Evolutionary conservation across 2,888 invertebrate species (phyloP), one percentile per base, ranked within the genome.

Genomic region (Eubasilissa splendida): DNA sequence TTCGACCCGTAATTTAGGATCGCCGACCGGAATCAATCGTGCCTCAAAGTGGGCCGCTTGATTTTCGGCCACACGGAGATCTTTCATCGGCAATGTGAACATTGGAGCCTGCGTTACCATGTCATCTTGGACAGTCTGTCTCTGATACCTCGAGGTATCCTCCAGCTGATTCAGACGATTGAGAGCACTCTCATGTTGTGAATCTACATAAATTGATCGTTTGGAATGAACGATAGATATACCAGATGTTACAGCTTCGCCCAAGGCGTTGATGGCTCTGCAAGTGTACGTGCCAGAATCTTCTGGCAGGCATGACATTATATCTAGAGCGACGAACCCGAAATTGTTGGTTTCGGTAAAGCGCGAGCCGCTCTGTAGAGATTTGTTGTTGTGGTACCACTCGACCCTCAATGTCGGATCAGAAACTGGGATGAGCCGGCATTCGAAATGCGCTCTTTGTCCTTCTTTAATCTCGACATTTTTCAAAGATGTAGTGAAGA

Each of bases 281-380:
- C 97, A 97, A 0, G 98, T 98, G 87, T 99, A 99, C 0, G 95
- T 96, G 70, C 99, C 99, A 14, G 96, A 95, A 90, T 99, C 99
- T 87, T 99, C 99, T 9, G 98, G 96, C 86, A 98, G 94, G 81
- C 97, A 96, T 85, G 98, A 96, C 91, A 98, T 93, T 85, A 99
- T 98, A 87, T 99, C 99, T 80, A 99, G 91, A 42, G 98, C 97
- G 12, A 99, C 98, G 87, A 97, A 99, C 65, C 99, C 99, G 87
- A 99, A 99, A 89, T 97, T 99, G 86, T 98, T 96, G 9, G 97
- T 97, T 89, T 98, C 97, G 11, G 96, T 96, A 88, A 99, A 99
- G 85, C 99, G 93, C 8, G 98, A 97, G 63, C 98, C 98, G 83
- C 96, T 96, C 88, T 97, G 97, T 0, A 98, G 91, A 0, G 97